Conservation (phyloP, 2,113 vertebrate genomes). For the Oenanthe oenanthe region DNA sequence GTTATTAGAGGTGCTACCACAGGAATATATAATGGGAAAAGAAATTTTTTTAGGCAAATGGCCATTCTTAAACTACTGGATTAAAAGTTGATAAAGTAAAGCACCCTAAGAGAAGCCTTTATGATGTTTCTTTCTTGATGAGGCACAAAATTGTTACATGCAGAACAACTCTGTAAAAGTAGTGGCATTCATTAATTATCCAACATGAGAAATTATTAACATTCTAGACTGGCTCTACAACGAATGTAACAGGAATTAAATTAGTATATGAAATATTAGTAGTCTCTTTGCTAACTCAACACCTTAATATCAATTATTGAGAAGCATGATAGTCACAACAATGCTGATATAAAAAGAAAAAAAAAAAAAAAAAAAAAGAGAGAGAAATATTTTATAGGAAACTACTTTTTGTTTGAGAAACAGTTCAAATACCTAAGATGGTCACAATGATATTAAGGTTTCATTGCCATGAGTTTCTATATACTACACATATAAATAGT, state of each 20-base stretch:
- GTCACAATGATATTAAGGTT: not conserved
- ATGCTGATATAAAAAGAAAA: not conserved
- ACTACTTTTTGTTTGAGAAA: not conserved
- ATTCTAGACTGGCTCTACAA: not conserved
- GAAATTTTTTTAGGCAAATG: not conserved
- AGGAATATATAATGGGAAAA: constrained; percentile 6
- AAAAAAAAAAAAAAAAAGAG: not conserved
- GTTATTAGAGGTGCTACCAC: not conserved
- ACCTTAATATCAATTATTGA: not conserved
- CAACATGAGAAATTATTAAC: constrained; percentile 10
- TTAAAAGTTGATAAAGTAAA: not conserved
- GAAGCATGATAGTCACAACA: not conserved
- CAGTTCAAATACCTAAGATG: not conserved
- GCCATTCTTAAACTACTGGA: not conserved
- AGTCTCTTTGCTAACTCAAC: not conserved
- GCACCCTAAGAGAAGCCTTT: not conserved
- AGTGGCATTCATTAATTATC: not conserved
- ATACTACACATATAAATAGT: not conserved
- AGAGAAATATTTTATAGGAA: not conserved
- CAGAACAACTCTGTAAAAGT: constrained; percentile 41
- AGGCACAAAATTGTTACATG: constrained; percentile 44
- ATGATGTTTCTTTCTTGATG: constrained; percentile 38
- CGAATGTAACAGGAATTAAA: not conserved
- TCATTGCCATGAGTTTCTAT: not conserved
- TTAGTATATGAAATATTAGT: not conserved